A percentile compares a stretch with the other conserved stretches of the same genome.
These are phyloP conservation scores for Phycodurus eques DNA, from an alignment of 2,113 vertebrate species.

Conservation along the genomic window DNA sequence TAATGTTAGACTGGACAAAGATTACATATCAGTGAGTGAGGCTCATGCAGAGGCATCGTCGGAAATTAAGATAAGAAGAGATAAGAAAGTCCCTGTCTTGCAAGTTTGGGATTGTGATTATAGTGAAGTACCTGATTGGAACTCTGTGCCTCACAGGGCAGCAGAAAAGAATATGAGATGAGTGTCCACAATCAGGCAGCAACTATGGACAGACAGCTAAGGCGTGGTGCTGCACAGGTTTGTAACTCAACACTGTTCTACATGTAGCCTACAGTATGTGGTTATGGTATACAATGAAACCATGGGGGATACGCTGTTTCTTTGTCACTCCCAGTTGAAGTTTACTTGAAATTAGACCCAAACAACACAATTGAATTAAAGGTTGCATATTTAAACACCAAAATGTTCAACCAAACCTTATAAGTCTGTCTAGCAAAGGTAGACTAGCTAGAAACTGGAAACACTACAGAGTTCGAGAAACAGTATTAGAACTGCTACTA, in stretches of 20 bases:
- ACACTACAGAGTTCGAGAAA: no score
- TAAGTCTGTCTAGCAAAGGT: no score
- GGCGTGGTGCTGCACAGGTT: conserved; percentile 72
- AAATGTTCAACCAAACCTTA: no score
- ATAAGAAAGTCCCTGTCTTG: background rate
- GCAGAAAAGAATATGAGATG: conserved; percentile 83
- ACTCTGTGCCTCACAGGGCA: conserved; percentile 71
- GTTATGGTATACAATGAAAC: background rate
- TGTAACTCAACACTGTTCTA: background rate
- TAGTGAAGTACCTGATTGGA: background rate
- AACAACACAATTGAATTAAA: no score
- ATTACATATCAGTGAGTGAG: conserved; percentile 85
- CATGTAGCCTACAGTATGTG: background rate
- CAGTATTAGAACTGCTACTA: no score
- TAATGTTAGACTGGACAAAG: conserved; percentile 83
- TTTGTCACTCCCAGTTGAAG: no score
- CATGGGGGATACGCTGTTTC: no score
- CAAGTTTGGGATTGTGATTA: background rate
- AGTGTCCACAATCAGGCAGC: conserved; percentile 79
- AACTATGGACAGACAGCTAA: conserved; percentile 75
- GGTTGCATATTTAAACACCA: no score
- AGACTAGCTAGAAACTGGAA: no score
- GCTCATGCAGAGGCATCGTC: background rate
- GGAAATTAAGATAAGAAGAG: background rate
- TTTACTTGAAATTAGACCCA: no score